Evolutionary conservation across 2,797 vertebrate genomes (phyloP).

Genomic region (Mormyrops boulengeri): DNA sequence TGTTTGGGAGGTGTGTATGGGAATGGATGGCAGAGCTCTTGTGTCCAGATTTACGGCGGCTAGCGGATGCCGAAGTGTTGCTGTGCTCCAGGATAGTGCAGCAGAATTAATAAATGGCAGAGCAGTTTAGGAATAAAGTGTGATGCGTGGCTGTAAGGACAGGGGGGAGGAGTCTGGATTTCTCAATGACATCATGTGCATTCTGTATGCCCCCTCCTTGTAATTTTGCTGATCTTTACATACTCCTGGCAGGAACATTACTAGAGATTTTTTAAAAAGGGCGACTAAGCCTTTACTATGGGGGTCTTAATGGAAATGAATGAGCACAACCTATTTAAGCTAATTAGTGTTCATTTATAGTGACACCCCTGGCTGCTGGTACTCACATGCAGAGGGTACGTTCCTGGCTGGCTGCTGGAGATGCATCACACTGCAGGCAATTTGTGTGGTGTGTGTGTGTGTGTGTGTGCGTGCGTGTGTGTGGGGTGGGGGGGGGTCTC

Average conservation of each 20-base stretch:
- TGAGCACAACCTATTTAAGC: not conserved
- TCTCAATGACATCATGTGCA: not conserved
- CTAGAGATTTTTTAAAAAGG: not conserved
- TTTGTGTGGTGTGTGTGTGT: not conserved
- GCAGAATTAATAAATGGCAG: constrained; percentile 3
- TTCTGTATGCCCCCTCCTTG: not conserved
- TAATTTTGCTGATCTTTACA: constrained; percentile 19
- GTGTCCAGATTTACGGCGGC: constrained; percentile 23
- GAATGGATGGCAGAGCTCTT: constrained; percentile 17
- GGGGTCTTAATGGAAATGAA: not conserved
- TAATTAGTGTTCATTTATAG: not conserved
- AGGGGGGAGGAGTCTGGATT: constrained; percentile 3
- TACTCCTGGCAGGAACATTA: not conserved
- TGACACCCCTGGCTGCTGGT: not conserved
- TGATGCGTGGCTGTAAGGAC: not conserved
- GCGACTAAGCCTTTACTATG: not conserved
- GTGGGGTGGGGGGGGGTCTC: not conserved
- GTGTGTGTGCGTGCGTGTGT: too few relatives aligned
- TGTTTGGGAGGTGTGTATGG: constrained; percentile 12
- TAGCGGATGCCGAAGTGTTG: constrained; percentile 8
- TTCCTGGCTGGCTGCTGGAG: not conserved
- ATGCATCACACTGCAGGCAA: not conserved
- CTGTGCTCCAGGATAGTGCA: constrained; percentile 10
- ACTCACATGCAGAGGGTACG: not conserved
- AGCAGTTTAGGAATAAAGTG: not conserved